Evolutionary conservation across 1,140 invertebrate species (phyloP), one percentile per base, ranked within the genome.

Genomic region (Drosophila yakuba): DNA sequence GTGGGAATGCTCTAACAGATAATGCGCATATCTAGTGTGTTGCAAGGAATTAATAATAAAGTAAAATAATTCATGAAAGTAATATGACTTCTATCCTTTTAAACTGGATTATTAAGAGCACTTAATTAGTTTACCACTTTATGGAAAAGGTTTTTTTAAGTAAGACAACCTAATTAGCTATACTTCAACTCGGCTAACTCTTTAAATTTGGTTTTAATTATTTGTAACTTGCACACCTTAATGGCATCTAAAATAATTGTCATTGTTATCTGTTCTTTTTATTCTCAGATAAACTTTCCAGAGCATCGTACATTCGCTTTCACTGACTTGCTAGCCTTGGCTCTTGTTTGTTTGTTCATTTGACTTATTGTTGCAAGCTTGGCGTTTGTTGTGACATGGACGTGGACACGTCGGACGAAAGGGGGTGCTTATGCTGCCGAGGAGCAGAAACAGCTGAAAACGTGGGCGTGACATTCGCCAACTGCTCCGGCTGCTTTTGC

Each of bases 281-380:
- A 32, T 32, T 32, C 32, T 10, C 7, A 32, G 7, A 15, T 17
- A 10, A 4, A 17, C 23, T 3, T 11, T 11, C 0, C 6, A 88
- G 82, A 35, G 78, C 51, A 88, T 78, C 57, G 35, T 15, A 10
- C 20, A 14, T 68, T 75, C 83, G 68, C 2, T 44, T 10, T 47
- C 7, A 1, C 12, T 12, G 12, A 20, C 35, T 8, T 7, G n/a
- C 38, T 36, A 17, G 36, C 45, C n/a, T 28, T 12, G 20, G 7
- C 68, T 62, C 63, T 76, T 80, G 76, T 85, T 80, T 89, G 80
- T 80, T 89, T 88, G 72, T 72, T 90, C 83, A 76, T 78, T 86
- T 89, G 84, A 89, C 68, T 89, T 89, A 89, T 89, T 89, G 84
- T 78, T 81, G 71, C 54, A 63, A 75, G 73, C 75, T 72, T 69